These are phyloP conservation scores for Drosophila cardini DNA, from an alignment of 1,140 invertebrate genomes.

Conservation along the genomic window DNA sequence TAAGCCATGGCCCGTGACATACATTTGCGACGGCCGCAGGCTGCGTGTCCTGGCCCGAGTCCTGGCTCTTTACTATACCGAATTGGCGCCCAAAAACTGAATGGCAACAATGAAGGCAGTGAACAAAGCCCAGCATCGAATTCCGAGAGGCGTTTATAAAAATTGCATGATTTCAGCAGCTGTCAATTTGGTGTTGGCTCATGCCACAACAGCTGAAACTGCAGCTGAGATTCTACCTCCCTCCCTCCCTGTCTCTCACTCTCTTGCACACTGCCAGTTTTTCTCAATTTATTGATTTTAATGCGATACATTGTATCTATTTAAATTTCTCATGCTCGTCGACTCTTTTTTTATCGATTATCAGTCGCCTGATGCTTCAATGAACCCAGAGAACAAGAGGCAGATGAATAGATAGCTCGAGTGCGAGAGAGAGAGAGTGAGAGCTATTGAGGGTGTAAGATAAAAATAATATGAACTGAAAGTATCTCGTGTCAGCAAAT, in stretches of 20 bases:
- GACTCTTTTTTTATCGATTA: conserved; percentile 54
- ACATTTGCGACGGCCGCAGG: conserved; percentile 62
- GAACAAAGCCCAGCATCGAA: conserved; percentile 3
- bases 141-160: conserved; percentile 32
- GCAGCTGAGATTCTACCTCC: background rate
- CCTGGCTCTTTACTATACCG: conserved; percentile 23
- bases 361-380: conserved; percentile 17
- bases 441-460: background rate
- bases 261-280: background rate
- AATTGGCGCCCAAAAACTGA: conserved; percentile 69
- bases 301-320: conserved; percentile 46
- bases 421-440: background rate
- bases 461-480: conserved; percentile 37
- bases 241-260: background rate
- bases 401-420: background rate
- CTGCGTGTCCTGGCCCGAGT: conserved; percentile 19
- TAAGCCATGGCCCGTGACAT: conserved; percentile 68
- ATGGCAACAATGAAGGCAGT: conserved; percentile 48
- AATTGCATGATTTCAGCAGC: conserved; percentile 76
- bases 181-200: conserved; percentile 47
- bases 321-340: conserved; percentile 42
- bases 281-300: conserved; percentile 61
- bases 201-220: conserved; percentile 61
- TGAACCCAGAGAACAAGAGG: background rate
- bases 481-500: conserved; percentile 26